Base-by-base conservation (phyloP, 2,113 vertebrate species). In the Ia io region DNA sequence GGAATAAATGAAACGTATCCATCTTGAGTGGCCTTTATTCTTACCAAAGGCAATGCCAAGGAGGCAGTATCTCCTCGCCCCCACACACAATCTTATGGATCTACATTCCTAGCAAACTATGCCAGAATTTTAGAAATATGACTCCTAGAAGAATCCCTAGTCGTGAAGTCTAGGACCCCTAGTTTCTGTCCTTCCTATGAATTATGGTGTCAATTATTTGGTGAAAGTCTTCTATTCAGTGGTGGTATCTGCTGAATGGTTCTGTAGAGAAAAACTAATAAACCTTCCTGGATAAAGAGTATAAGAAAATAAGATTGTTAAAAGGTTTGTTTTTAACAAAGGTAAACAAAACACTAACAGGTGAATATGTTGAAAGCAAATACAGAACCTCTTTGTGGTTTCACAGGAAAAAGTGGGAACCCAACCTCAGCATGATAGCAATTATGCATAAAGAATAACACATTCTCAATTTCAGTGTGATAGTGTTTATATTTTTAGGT, bases 401-500 rank as follows among this genome's bases (percentile, higher is more conserved):
- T 98, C 94, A 93, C 96, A 97, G 90, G 92, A 96, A 97, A 97
- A 96, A 84, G 97, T 97, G 97, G 94, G 79, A 98, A 97, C 87
- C 93, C 96, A 96, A 91, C 93, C 97, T 96, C 98, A 98, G 97
- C 96, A 93, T 96, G 98, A 95, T 9, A 95, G 94, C 98, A 97
- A 98, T 98, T 98, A 98, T 94, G 91, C 95, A 94, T 97, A 97
- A 98, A 93, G 94, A 91, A 98, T 97, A 98, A 98, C 97, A 97
- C 85, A 79, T 97, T 98, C 98, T 98, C 97, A 96, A 92, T 94
- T 97, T 92, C 84, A 97, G 93, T 94, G 96, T 97, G 96, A 98
- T 96, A 80, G 87, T 94, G 96, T 98, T 98, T 98, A 93, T 98
- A 97, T 98, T 98, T 96, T 98, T 98, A 98, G 97, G 96, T 98